Conservation (phyloP, 2,113 vertebrate species). For the Brachypodius melanocephalos region DNA sequence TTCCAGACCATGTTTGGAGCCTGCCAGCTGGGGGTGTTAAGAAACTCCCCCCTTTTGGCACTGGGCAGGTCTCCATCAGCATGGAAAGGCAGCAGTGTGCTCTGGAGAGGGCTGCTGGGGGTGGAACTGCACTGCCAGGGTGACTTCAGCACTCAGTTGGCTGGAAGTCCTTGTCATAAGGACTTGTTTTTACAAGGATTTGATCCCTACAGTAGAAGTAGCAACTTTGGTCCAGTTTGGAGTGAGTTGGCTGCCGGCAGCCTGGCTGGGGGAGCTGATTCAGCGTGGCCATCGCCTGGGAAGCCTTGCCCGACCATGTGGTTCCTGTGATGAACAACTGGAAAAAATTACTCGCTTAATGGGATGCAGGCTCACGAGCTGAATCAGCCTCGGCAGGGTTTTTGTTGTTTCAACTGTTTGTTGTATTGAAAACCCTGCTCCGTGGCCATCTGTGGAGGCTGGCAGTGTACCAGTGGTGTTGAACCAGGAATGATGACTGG, state of each 20-base stretch:
- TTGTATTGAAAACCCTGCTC: background rate
- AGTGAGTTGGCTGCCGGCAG: background rate
- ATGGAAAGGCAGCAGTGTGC: accelerated
- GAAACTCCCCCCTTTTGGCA: background rate
- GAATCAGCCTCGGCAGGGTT: background rate
- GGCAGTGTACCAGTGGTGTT: background rate
- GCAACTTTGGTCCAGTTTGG: background rate
- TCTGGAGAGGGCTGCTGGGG: background rate
- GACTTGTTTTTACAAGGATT: background rate
- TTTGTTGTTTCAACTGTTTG: slow-evolving; percentile 49
- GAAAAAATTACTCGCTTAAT: slow-evolving; percentile 50
- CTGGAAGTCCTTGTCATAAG: background rate
- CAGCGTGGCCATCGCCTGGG: background rate
- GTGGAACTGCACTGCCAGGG: background rate
- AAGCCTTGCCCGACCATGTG: background rate
- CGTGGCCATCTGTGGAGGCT: background rate
- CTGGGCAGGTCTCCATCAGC: background rate
- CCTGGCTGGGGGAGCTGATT: background rate
- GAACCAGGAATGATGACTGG: background rate
- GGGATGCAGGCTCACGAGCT: slow-evolving; percentile 36
- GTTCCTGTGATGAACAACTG: background rate
- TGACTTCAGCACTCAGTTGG: background rate
- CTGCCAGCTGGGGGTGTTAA: background rate
- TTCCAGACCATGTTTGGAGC: background rate
- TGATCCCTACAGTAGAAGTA: background rate